Base-by-base conservation (phyloP, 2,113 vertebrate species). In the Xenopus laevis region DNA sequence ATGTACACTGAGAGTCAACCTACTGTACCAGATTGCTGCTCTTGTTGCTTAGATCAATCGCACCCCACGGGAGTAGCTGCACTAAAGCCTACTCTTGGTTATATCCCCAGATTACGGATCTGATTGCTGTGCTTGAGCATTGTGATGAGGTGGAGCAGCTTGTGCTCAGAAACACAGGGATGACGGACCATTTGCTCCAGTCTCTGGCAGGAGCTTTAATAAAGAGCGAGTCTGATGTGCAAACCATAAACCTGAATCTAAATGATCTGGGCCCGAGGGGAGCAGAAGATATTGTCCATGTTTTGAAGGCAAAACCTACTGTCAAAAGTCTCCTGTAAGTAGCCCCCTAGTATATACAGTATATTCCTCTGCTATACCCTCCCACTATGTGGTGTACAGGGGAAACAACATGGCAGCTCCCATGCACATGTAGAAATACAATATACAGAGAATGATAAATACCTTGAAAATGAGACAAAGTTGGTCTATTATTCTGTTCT, bases 161-260 rank as follows among this genome's bases (percentile, higher is more conserved):
- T 68, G 85, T 92, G 12, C 81, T 93, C 72, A 90, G 91, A 80
- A 93, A 93, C 83, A 92, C 90, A 0, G 92, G 81, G 63, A 79
- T 93, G 76, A 92, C 90, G 0, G 90, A 92, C 27, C 85, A 89
- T 17, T 83, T 87, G 23, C 84, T 93, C 30, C 75, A 81, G 33
- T 72, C 65, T 68, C 82, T 93, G 71, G 84, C 82, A 0, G 47
- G 55, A 11, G 85, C 87, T 6, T 79, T 93, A 17, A 89, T 84
- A 77, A 83, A 66, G 68, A 92, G 90, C 74, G 76, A 12, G 17
- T 92, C 91, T 0, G 77, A 86, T 72, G 90, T 92, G 80, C 86
- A 83, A 0, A 75, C 84, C 79, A 88, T 93, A 72, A 93, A 92
- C 83, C 89, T 93, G 50, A 93, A 93, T 81, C 87, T 93, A 50